Evolutionary conservation across 2,113 vertebrate genomes (phyloP).

Genomic region (Thermophis baileyi): DNA sequence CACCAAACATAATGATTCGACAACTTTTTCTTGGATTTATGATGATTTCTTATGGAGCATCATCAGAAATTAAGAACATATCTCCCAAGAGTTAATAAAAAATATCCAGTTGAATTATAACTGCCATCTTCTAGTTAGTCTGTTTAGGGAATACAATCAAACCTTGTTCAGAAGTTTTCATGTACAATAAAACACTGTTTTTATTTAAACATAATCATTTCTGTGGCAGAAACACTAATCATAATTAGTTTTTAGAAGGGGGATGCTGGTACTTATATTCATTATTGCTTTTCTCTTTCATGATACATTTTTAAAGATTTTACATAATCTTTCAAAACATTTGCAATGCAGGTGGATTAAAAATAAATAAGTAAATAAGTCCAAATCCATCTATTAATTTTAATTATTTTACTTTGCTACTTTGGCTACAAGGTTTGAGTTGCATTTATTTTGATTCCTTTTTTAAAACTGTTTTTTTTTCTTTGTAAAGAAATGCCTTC

Average conservation of each 20-base stretch:
- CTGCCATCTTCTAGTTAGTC: neutral
- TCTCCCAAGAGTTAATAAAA: neutral
- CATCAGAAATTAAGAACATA: neutral
- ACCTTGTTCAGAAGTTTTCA: neutral
- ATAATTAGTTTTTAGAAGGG: neutral
- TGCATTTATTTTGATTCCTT: neutral
- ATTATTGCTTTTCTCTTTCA: neutral
- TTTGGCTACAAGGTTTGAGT: neutral
- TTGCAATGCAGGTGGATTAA: neutral
- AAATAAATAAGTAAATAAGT: neutral
- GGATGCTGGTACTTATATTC: neutral
- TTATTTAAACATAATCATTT: neutral
- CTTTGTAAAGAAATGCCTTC: constrained; percentile 5
- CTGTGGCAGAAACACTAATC: neutral
- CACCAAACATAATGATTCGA: neutral
- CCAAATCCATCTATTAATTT: neutral
- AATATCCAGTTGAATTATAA: neutral
- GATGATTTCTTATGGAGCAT: neutral
- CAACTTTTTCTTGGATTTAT: neutral
- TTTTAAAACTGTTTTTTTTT: neutral
- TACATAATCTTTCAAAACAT: neutral
- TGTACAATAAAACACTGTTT: neutral
- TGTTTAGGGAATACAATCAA: neutral
- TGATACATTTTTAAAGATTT: neutral
- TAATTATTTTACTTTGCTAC: neutral